Evolutionary conservation across 2,113 vertebrate species (phyloP), one percentile per base, ranked within the genome.

Genomic region (Plotosus lineatus): DNA sequence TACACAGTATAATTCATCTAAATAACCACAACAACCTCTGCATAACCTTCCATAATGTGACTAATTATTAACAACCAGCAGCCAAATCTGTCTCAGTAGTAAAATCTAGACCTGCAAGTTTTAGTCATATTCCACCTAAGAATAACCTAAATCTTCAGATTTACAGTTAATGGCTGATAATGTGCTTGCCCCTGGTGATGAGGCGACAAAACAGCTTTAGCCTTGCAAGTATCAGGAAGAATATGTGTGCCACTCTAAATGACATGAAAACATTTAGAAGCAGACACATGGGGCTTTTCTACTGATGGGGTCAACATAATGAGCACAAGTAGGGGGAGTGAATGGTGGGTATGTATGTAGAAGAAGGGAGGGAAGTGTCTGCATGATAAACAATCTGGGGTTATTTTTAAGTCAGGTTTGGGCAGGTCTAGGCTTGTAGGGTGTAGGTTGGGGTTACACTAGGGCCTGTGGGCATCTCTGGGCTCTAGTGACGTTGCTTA

Each of bases 401-500:
- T 78, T 86, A 86, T 88, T 84, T 88, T 85, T 84, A 79, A 76
- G 76, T 78, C 85, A 87, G 86, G 88, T 85, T 56, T 72, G 91
- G 88, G 88, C 90, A 95, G 95, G 95, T 86, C 93, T 68, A 88
- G 91, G 87, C 82, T 91, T 90, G 88, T 50, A 84, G 84, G 94
- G 90, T 92, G 56, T 46, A 92, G 77, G 94, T 91, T 87, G 76
- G 40, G 74, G 65, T 31, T 40, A 80, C 92, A 77, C 88, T 90
- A 83, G 92, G 93, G 4, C 92, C 95, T 53, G 38, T 91, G 21
- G 94, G 95, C 10, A 94, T 95, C 86, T 91, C 93, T 21, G 88
- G 94, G 92, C 94, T 94, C 6, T 94, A 94, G 86, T 94, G 94
- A 78, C 94, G 94, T 95, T 90, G 93, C 93, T 48, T 80, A 82